Base-by-base conservation (phyloP, 2,888 invertebrate species). In the Synanthedon vespiformis region DNA sequence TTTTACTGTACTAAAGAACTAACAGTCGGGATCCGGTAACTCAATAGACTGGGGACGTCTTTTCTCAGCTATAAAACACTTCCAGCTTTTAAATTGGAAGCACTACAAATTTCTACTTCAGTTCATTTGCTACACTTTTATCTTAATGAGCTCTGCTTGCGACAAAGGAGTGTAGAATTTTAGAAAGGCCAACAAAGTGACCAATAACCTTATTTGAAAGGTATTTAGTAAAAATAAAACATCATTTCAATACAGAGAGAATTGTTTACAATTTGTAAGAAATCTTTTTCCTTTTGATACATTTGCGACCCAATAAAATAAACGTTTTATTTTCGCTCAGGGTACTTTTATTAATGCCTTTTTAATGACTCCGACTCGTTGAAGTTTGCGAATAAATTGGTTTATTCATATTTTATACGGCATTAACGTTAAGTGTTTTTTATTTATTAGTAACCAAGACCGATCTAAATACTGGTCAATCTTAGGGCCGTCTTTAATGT, bases 61-160 rank as follows among this genome's bases (percentile, higher is more conserved):
- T 51, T 52, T 52, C 54, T 58, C 54, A 59, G 59, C 61, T 48
- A 58, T 60, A 59, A 61, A 64, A 64, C 64, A 60, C 59, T 61
- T 44, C n/a, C 14, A n/a, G 10, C 12, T 56, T 65, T 68, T 61
- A 67, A 73, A 71, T 68, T 65, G 60, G 59, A 64, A 59, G 61
- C 64, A 60, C 57, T 53, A 65, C 52, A 52, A 63, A 64, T 64
- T 62, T 57, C 61, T 56, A 58, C 51, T 56, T 55, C 51, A 56
- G 54, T 56, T 56, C 60, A 56, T 58, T 60, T 65, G 67, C 59
- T 50, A 60, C 57, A 54, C 62, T 62, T 62, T 67, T 62, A 63
- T 65, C 60, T 64, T 65, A 65, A 70, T 59, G 58, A 65, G 57
- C 61, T 65, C 64, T 65, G 65, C 59, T 59, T 55, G 61, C 61